Evolutionary conservation across 2,797 vertebrate species (phyloP), one percentile per base, ranked within the genome.

Genomic region (Uromys caudimaculatus): DNA sequence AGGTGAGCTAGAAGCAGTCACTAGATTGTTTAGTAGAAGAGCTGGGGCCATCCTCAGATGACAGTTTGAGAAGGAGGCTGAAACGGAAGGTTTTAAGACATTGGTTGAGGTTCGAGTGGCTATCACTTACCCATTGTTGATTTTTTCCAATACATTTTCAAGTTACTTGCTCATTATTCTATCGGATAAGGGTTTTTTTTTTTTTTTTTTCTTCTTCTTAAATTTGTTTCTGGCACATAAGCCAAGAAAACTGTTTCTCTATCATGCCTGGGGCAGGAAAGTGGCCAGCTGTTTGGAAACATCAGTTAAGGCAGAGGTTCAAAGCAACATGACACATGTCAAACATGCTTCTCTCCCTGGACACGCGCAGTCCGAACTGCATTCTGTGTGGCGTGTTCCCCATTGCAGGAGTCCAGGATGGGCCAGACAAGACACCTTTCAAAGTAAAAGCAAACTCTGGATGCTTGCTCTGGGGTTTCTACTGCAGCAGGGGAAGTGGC

Each of bases 71-170:
- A 83, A 23, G 3, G 64, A 64, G 58, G 27, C 4, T 32, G 62
- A 69, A 64, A 41, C 77, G 73, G 47, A 92, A 85, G 41, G 84
- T 14, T 89, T 6, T 62, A 52, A 92, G 58, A 89, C 83, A 73
- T 19, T 44, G 67, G 81, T 44, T 1, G 44, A 95, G 27, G 38
- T 83, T 38, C 82, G n/a, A 91, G 75, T 27, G 89, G 89, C 19
- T 64, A 62, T 1, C 82, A 50, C 16, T 93, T 71, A 50, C 1
- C 32, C 23, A 62, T 50, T 29, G 83, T 79, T n/a, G 81, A 69
- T 52, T 88, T 96, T 64, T 29, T 27, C 27, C 67, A 82, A 60
- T 60, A 27, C 23, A 89, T 92, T 95, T 90, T 85, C 64, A 91
- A 78, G 38, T 85, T 69, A 85, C 54, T 91, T 93, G 29, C 47